Conservation (phyloP, 2,888 invertebrate species). For the Caenorhabditis macrosperma region DNA sequence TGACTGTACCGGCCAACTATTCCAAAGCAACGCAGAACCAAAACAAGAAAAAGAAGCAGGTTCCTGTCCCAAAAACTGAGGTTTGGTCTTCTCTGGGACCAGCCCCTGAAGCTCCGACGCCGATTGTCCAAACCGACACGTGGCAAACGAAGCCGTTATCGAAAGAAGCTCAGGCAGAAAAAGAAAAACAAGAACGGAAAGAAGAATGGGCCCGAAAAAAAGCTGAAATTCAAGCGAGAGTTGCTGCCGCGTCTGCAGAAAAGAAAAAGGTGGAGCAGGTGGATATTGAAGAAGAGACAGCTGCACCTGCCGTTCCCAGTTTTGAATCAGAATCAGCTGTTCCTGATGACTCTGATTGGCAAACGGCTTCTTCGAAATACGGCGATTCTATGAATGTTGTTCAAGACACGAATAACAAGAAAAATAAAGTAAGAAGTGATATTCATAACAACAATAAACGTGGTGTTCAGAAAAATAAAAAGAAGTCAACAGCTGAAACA, state of each 20-base stretch:
- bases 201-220: conserved; percentile 57
- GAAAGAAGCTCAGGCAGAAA: conserved; percentile 55
- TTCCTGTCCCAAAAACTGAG: conserved; percentile 45
- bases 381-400: background rate
- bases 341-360: conserved; percentile 25
- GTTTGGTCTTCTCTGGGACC: conserved; percentile 56
- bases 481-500: background rate
- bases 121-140: background rate
- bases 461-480: conserved; percentile 32
- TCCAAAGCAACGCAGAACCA: conserved; percentile 37
- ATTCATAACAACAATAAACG: background rate
- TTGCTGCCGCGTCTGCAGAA: conserved; percentile 39
- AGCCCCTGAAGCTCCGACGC: conserved; percentile 1
- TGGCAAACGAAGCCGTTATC: conserved; percentile 51
- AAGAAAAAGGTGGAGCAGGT: background rate
- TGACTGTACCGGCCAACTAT: conserved; percentile 48
- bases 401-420: conserved; percentile 11
- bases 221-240: conserved; percentile 49
- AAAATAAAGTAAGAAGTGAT: conserved; percentile 47
- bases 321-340: no score
- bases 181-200: conserved; percentile 38
- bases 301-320: background rate
- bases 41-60: conserved; percentile 51
- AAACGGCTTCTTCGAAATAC: conserved; percentile 14
- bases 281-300: background rate